phyloP scores from a whole-genome alignment of 1,140 invertebrate genomes.

The Dolichoris vasculosae region DNA sequence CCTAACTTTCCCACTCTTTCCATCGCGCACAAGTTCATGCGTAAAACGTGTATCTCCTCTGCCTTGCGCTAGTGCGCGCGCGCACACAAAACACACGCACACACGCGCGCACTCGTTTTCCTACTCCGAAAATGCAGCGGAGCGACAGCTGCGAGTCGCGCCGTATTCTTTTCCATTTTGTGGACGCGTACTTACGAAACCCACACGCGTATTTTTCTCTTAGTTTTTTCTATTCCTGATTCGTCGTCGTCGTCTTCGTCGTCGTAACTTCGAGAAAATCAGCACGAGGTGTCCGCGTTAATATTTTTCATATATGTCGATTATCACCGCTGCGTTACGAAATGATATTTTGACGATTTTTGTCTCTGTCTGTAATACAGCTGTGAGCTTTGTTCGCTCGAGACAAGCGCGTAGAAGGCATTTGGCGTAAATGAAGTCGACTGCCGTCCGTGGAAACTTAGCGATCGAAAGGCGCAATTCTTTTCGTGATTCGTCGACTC shows the following conservation, averaged over 20 bases:
- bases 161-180: conserved; percentile 42
- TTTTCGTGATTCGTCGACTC: neutral
- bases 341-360: conserved; percentile 27
- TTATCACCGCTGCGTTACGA: neutral
- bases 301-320: neutral
- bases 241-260: neutral
- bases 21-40: neutral
- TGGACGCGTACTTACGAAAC: conserved; percentile 41
- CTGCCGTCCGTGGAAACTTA: neutral
- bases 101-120: neutral
- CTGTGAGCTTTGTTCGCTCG: neutral
- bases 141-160: conserved; percentile 41
- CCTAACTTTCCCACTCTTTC: conserved; percentile 18
- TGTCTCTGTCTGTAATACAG: neutral
- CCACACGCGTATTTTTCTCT: no score
- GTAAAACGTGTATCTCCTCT: conserved; percentile 2
- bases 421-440: neutral
- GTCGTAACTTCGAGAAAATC: neutral
- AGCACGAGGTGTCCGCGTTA: neutral
- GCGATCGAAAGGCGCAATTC: neutral
- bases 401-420: neutral
- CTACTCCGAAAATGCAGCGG: conserved; percentile 44
- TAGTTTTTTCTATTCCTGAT: no score
- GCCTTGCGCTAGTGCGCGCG: neutral
- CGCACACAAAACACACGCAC: neutral